Conservation (phyloP, 2,113 vertebrate genomes). For the Lagopus muta region DNA sequence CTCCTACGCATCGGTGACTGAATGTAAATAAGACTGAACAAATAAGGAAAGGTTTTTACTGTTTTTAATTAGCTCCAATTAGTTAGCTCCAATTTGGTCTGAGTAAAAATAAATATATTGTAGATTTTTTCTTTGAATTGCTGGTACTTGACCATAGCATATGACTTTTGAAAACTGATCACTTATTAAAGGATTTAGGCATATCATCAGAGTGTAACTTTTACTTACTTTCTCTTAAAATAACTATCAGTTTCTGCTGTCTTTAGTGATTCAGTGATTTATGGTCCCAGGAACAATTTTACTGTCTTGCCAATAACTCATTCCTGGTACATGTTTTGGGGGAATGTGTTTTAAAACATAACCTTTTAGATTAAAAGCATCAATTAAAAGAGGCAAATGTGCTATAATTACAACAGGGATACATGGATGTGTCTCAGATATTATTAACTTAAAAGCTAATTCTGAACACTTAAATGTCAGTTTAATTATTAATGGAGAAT, state of each 20-base stretch:
- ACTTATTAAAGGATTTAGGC: background rate
- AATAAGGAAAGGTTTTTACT: background rate
- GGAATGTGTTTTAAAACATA: constrained; percentile 54
- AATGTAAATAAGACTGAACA: background rate
- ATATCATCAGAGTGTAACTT: background rate
- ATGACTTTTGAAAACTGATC: background rate
- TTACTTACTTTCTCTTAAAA: constrained; percentile 16
- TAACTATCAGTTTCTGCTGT: background rate
- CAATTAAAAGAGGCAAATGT: constrained; percentile 50
- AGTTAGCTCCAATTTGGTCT: background rate
- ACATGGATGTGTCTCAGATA: background rate
- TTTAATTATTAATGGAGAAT: constrained; percentile 48
- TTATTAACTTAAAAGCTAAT: constrained; percentile 47
- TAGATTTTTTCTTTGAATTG: background rate
- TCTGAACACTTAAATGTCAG: constrained; percentile 47
- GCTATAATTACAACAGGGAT: constrained; percentile 50
- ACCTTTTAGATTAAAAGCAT: constrained; percentile 50
- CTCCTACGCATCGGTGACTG: background rate
- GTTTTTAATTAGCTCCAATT: background rate
- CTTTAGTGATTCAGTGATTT: background rate
- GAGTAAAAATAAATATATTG: background rate
- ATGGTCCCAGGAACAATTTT: constrained; percentile 10
- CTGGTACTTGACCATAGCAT: fast-evolving
- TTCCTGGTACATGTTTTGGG: background rate
- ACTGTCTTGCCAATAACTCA: constrained; percentile 13